A percentile compares a stretch with the other conserved stretches of the same genome.
phyloP scores from a whole-genome alignment of 2,113 vertebrate genomes.

The Podarcis cretensis region DNA sequence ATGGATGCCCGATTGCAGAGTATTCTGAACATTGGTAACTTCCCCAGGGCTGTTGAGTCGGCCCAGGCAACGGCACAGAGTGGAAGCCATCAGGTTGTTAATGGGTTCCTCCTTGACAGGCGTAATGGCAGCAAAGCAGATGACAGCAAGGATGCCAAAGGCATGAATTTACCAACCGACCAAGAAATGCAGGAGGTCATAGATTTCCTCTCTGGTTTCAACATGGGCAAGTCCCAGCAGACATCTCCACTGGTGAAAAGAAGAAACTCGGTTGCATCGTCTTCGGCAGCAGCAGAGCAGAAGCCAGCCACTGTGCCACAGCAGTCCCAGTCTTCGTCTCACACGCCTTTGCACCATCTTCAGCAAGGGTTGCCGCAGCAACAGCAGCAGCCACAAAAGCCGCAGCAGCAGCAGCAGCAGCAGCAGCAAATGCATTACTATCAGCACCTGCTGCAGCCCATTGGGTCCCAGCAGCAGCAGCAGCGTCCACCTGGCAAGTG shows the following conservation, averaged over 20 bases:
- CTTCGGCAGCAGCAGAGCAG: slow-evolving; percentile 83
- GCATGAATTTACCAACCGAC: slow-evolving; percentile 97
- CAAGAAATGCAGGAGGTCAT: slow-evolving; percentile 99
- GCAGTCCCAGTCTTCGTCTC: slow-evolving; percentile 80
- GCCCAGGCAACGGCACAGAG: slow-evolving; percentile 71
- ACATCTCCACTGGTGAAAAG: slow-evolving; percentile 92
- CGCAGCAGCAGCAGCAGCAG: slow-evolving; percentile 63
- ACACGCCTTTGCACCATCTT: slow-evolving; percentile 79
- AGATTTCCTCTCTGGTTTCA: slow-evolving; percentile 98
- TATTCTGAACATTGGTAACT: slow-evolving; percentile 85
- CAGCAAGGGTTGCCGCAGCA: slow-evolving; percentile 74
- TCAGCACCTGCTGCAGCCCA: slow-evolving; percentile 91
- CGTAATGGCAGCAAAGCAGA: slow-evolving; percentile 71
- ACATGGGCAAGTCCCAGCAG: slow-evolving; percentile 98
- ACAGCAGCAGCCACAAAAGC: slow-evolving; percentile 38
- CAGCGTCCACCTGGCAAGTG: slow-evolving; percentile 88
- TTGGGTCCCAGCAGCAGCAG: slow-evolving; percentile 74
- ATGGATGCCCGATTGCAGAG: slow-evolving; percentile 84
- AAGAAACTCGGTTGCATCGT: slow-evolving; percentile 90
- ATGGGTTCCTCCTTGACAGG: slow-evolving; percentile 81
- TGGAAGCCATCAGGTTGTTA: slow-evolving; percentile 74
- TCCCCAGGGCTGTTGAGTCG: slow-evolving; percentile 80
- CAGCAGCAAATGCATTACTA: slow-evolving; percentile 87
- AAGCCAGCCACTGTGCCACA: slow-evolving; percentile 84
- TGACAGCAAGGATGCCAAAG: slow-evolving; percentile 87